Conservation (phyloP, 2,888 invertebrate genomes). For the Thysanoteuthis rhombus region DNA sequence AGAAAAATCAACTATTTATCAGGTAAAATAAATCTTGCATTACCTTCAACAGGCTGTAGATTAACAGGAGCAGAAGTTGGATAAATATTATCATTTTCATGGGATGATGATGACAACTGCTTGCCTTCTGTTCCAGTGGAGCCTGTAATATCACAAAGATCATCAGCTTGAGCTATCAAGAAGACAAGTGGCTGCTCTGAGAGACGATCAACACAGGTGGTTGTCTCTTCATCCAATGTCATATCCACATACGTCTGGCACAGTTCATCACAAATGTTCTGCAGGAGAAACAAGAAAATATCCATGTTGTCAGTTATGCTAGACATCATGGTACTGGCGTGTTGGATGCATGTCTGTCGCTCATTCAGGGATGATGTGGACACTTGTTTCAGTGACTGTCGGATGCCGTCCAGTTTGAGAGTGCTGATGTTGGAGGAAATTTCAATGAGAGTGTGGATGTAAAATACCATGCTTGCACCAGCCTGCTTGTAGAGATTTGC, state of each 20-base stretch:
- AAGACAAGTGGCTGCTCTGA: conserved; percentile 73
- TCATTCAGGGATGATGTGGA: background rate
- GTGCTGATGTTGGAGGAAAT: conserved; percentile 74
- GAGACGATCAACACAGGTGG: conserved; percentile 63
- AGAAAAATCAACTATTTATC: background rate
- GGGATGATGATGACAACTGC: background rate
- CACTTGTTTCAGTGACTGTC: conserved; percentile 37
- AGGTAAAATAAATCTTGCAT: background rate
- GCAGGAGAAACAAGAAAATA: conserved; percentile 55
- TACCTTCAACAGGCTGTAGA: background rate
- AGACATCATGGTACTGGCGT: background rate
- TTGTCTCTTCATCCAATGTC: conserved; percentile 59
- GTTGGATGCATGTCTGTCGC: background rate
- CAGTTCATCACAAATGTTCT: conserved; percentile 59
- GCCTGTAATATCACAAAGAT: conserved; percentile 64
- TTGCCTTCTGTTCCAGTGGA: background rate
- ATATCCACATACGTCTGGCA: conserved; percentile 63
- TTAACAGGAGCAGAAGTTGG: background rate
- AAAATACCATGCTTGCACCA: conserved; percentile 88
- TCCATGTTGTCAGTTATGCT: conserved; percentile 38
- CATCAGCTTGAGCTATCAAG: conserved; percentile 73
- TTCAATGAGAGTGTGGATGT: conserved; percentile 83
- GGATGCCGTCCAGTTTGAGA: conserved; percentile 41
- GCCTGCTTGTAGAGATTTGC: conserved; percentile 75
- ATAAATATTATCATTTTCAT: background rate